Conservation (phyloP, 2,113 vertebrate genomes). For the Synodontis membranacea region DNA sequence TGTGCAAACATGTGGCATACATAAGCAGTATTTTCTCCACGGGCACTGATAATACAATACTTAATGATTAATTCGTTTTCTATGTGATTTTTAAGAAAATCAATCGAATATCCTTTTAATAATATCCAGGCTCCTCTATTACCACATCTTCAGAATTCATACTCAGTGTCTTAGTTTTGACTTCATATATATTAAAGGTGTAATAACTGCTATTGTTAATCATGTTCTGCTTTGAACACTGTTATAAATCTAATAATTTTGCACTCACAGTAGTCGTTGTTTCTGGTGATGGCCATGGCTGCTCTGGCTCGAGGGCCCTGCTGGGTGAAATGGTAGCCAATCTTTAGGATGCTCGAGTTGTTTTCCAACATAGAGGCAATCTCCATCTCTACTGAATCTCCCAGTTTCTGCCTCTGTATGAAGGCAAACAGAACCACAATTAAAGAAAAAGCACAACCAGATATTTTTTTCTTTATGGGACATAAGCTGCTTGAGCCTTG, state of each 20-base stretch:
- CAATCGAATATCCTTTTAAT: not conserved
- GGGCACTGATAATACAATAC: not conserved
- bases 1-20: not conserved
- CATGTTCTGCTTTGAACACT: not conserved
- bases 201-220: not conserved
- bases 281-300: constrained; percentile 86
- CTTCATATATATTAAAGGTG: not conserved
- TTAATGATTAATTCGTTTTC: not conserved
- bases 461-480: not conserved
- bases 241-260: not conserved
- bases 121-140: not conserved
- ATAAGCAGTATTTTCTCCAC: not conserved
- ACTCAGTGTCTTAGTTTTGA: not conserved
- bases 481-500: constrained; percentile 1
- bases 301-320: constrained; percentile 91
- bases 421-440: not conserved
- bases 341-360: constrained; percentile 84
- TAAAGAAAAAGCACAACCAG: constrained; percentile 11
- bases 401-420: constrained; percentile 84
- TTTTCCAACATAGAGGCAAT: constrained; percentile 91
- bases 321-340: constrained; percentile 94
- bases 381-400: constrained; percentile 92
- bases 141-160: not conserved
- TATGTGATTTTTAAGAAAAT: not conserved
- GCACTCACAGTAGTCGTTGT: constrained; percentile 89